Percentiles rank a stretch among this genome's conserved stretches.
Conservation (phyloP, 2,888 invertebrate species). For the Oasisia sp. region DNA sequence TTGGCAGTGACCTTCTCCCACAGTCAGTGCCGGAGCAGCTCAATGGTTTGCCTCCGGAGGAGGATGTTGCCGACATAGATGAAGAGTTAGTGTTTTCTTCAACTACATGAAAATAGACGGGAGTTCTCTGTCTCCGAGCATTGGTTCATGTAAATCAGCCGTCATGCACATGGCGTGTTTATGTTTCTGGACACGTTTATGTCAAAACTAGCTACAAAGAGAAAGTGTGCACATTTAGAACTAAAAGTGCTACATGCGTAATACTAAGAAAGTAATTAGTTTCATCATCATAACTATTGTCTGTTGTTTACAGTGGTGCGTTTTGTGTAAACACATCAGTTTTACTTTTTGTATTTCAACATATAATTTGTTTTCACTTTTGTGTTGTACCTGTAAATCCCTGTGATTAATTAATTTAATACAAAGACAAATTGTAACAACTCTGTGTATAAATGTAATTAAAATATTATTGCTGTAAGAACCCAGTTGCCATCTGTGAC, state of each 20-base stretch:
- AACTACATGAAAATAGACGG: too few species aligned
- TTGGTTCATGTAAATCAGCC: too few species aligned
- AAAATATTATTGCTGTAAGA: background rate
- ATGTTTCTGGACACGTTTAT: too few species aligned
- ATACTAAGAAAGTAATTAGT: background rate
- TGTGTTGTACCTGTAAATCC: background rate
- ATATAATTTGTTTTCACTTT: background rate
- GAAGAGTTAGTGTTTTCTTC: background rate
- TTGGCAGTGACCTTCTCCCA: constrained; percentile 56
- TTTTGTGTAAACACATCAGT: background rate
- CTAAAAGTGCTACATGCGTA: background rate
- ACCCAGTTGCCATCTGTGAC: background rate
- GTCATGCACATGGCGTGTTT: too few species aligned
- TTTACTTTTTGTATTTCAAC: background rate
- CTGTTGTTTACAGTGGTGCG: background rate
- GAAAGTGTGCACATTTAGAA: constrained; percentile 23
- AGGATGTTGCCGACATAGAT: constrained; percentile 48
- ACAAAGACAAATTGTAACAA: background rate
- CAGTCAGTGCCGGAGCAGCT: constrained; percentile 51
- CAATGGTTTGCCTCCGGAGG: constrained; percentile 47
- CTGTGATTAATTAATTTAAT: background rate
- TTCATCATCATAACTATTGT: background rate
- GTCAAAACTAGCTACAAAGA: background rate
- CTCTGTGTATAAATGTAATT: background rate
- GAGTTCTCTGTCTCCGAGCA: too few species aligned